A percentile compares a stretch with the other conserved stretches of the same genome.
phyloP scores from a whole-genome alignment of 1,140 invertebrate species.

The Pentalonia nigronervosa region DNA sequence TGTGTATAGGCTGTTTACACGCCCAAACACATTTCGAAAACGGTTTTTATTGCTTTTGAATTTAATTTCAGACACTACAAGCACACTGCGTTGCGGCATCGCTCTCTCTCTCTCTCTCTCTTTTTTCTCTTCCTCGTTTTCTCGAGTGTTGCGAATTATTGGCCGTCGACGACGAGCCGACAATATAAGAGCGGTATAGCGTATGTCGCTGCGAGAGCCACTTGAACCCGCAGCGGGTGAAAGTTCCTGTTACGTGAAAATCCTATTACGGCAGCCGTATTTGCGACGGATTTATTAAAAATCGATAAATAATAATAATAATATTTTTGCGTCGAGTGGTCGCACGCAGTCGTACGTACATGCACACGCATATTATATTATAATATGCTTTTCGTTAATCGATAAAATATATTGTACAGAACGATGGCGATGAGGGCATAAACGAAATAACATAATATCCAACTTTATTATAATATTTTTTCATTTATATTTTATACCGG shows the following conservation, averaged over 20 bases:
- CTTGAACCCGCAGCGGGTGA: slow-evolving; percentile 26
- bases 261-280: neutral
- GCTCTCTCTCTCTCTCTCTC: neutral
- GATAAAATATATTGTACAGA: neutral
- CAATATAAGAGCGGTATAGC: neutral
- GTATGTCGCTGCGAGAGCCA: neutral
- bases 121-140: no score
- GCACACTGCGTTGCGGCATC: neutral
- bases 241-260: neutral
- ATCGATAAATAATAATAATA: neutral
- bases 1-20: slow-evolving; percentile 8
- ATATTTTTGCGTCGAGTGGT: slow-evolving; percentile 8
- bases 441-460: neutral
- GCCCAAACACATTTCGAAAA: slow-evolving; percentile 16
- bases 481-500: neutral
- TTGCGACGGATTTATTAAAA: neutral
- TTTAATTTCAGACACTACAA: slow-evolving; percentile 41
- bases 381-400: neutral
- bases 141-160: slow-evolving; percentile 10
- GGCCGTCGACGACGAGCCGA: neutral
- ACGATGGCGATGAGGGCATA: neutral
- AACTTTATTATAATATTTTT: neutral
- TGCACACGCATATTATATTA: neutral
- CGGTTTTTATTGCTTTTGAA: slow-evolving; percentile 55
- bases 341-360: neutral